These are phyloP conservation scores for Gadopsis bispinosus DNA, from an alignment of 2,797 vertebrate genomes.

Conservation along the genomic window DNA sequence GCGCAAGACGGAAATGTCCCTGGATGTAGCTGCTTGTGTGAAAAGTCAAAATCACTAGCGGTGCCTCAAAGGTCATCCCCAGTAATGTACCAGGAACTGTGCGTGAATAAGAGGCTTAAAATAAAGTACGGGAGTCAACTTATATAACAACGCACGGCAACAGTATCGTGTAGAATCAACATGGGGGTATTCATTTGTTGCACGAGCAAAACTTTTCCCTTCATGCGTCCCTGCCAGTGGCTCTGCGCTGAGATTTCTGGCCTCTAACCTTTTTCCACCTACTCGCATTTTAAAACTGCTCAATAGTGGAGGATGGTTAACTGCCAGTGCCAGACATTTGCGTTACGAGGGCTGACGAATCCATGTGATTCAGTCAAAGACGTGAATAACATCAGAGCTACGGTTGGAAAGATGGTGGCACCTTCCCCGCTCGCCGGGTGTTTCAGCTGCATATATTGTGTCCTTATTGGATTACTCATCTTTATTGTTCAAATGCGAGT, in stretches of 20 bases:
- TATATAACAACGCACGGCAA: neutral
- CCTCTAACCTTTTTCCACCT: conserved; percentile 49
- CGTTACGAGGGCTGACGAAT: conserved; percentile 9
- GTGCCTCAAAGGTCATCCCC: too few relatives aligned
- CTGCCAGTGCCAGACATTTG: conserved; percentile 19
- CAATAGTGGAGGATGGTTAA: conserved; percentile 34
- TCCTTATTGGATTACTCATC: neutral
- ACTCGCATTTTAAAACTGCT: conserved; percentile 37
- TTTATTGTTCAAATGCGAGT: neutral
- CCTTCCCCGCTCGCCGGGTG: neutral
- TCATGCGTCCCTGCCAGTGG: neutral
- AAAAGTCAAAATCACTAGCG: too few relatives aligned
- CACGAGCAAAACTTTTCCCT: conserved; percentile 1
- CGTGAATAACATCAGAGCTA: conserved; percentile 12
- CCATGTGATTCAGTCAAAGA: conserved; percentile 26
- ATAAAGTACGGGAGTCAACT: neutral
- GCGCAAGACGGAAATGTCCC: too few relatives aligned
- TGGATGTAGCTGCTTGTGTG: too few relatives aligned
- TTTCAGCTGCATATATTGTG: neutral
- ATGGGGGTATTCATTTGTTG: neutral
- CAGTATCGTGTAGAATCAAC: neutral
- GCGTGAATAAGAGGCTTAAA: neutral
- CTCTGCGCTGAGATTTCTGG: conserved; percentile 19
- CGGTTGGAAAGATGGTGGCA: neutral
- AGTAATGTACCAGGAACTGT: too few relatives aligned